Percentiles rank a stretch among this genome's conserved stretches.
Conservation (phyloP, 2,113 vertebrate species). For the Eurystomus gularis region DNA sequence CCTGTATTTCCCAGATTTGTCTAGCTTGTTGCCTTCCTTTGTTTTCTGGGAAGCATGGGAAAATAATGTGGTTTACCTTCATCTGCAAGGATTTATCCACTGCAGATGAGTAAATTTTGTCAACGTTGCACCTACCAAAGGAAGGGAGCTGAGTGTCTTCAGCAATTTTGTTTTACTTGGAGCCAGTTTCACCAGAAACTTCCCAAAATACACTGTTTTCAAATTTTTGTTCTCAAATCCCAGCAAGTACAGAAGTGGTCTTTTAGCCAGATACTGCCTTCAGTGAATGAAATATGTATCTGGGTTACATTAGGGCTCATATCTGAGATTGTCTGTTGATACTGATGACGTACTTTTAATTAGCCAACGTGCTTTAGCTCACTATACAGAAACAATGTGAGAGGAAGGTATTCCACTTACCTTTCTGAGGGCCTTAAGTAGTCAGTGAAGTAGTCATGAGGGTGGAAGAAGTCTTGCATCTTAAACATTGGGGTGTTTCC, state of each 20-base stretch:
- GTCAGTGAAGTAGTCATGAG: too few species aligned
- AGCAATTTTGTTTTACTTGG: not conserved
- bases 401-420: not conserved
- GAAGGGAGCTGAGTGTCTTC: not conserved
- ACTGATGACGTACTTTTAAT: not conserved
- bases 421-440: not conserved
- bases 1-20: not conserved
- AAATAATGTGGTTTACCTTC: not conserved
- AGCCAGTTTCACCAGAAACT: not conserved
- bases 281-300: not conserved
- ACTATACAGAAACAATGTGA: not conserved
- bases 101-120: not conserved
- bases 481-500: not conserved
- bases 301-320: not conserved
- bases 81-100: not conserved
- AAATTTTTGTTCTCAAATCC: not conserved
- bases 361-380: not conserved
- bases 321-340: not conserved
- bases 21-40: not conserved
- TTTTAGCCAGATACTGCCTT: not conserved
- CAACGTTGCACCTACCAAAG: not conserved
- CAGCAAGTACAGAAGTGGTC: not conserved
- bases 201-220: not conserved
- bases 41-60: not conserved
- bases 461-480: not conserved